Evolutionary conservation across 53 echinoderm and acorn worm genomes (phyloP).

Genomic region (Echinometra lucunter): DNA sequence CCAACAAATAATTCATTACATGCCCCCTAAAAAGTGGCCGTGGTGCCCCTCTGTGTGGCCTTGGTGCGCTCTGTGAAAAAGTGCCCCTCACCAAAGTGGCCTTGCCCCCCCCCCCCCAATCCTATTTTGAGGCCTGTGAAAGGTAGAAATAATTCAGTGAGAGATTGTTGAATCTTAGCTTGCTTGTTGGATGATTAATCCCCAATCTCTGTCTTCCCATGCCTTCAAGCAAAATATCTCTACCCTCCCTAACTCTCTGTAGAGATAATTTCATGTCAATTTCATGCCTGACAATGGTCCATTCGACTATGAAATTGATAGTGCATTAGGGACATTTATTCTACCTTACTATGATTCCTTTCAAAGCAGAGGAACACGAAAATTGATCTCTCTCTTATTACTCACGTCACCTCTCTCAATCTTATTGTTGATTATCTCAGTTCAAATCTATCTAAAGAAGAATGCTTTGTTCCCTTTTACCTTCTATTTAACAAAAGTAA

Average conservation of each 20-base stretch:
- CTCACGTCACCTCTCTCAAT: background rate
- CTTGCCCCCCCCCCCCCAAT: too few relatives aligned
- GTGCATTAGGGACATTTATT: conserved; percentile 39
- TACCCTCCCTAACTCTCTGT: background rate
- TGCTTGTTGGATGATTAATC: background rate
- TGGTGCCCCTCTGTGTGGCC: too few relatives aligned
- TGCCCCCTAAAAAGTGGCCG: too few relatives aligned
- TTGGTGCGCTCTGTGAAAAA: too few relatives aligned
- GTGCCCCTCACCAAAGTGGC: too few relatives aligned
- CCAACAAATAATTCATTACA: too few relatives aligned
- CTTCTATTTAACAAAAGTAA: background rate
- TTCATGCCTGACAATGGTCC: conserved; percentile 8
- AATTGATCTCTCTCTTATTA: conserved; percentile 21
- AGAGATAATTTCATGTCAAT: conserved; percentile 6
- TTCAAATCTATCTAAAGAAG: background rate
- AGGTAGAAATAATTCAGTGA: background rate
- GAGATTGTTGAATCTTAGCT: background rate
- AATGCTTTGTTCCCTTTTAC: background rate
- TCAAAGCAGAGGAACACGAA: background rate
- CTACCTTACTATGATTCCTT: background rate
- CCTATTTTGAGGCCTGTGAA: too few relatives aligned
- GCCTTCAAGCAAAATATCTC: background rate
- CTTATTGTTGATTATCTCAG: background rate
- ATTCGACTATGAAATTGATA: conserved; percentile 33
- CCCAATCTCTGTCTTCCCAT: background rate